Conservation (phyloP, 2,888 invertebrate species). For the Dascillus cervinus region DNA sequence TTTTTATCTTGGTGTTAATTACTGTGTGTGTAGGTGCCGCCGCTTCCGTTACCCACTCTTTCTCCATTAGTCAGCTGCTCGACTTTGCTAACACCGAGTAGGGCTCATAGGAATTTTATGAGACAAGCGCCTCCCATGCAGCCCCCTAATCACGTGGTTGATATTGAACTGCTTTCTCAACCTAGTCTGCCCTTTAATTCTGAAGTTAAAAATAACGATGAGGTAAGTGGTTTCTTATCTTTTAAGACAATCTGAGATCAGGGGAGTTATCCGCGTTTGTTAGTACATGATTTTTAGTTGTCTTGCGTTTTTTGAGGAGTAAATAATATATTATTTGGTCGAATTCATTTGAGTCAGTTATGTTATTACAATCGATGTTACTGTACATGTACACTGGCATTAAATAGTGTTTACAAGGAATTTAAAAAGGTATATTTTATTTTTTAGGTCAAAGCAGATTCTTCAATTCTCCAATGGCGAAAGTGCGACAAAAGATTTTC, state of each 20-base stretch:
- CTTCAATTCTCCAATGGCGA: no score
- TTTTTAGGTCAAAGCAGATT: no score
- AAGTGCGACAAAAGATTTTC: no score
- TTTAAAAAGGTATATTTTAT: no score
- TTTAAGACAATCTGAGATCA: not conserved
- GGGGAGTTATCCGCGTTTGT: not conserved
- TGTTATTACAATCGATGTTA: no score
- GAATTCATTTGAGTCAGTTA: no score
- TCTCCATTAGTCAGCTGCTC: slow-evolving; percentile 67
- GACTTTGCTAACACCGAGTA: slow-evolving; percentile 72
- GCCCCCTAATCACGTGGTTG: slow-evolving; percentile 28
- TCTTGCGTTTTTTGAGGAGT: no score
- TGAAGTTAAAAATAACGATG: slow-evolving; percentile 27
- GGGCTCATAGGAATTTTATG: slow-evolving; percentile 46
- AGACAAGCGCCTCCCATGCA: slow-evolving; percentile 40
- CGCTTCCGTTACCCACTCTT: slow-evolving; percentile 51
- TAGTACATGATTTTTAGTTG: no score
- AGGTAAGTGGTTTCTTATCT: slow-evolving; percentile 19
- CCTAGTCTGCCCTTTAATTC: slow-evolving; percentile 29
- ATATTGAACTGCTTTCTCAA: slow-evolving; percentile 31
- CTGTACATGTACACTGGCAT: no score
- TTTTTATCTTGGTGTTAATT: not conserved
- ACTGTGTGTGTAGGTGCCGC: slow-evolving; percentile 38
- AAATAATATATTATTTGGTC: no score
- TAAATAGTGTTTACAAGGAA: no score